phyloP scores from a whole-genome alignment of 2,888 invertebrate genomes.

The Phytoseiulus persimilis region DNA sequence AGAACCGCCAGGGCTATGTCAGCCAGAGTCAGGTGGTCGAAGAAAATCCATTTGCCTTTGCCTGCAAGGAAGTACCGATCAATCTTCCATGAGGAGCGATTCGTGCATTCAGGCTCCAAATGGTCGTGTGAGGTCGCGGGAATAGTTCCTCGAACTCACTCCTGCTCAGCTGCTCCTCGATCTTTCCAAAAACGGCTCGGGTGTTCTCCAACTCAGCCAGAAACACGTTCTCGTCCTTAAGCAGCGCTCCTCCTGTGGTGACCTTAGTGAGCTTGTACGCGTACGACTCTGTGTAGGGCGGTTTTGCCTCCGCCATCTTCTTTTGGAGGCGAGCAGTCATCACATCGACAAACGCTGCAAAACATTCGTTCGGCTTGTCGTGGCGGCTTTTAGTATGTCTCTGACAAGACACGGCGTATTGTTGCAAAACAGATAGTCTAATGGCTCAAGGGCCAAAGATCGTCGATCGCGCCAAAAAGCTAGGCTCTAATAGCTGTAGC shows the following conservation, averaged over 20 bases:
- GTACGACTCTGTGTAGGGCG: background rate
- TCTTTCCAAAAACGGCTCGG: background rate
- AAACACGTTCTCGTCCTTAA: background rate
- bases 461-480: too few relatives aligned
- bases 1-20: conserved; percentile 64
- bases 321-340: background rate
- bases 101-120: background rate
- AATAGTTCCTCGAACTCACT: background rate
- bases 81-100: too few relatives aligned
- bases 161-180: background rate
- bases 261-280: conserved; percentile 9
- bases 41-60: conserved; percentile 60
- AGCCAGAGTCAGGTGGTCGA: conserved; percentile 61
- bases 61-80: conserved; percentile 45
- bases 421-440: too few relatives aligned
- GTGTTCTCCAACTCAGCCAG: background rate
- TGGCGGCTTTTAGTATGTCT: background rate
- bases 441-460: too few relatives aligned
- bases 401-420: too few relatives aligned
- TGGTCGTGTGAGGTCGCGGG: background rate
- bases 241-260: background rate
- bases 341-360: background rate
- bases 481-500: too few relatives aligned
- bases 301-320: background rate
- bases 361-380: background rate